A percentile compares a stretch with the other conserved stretches of the same genome.
Evolutionary conservation across 2,888 invertebrate species (phyloP).

Genomic region (Lottia scabra): DNA sequence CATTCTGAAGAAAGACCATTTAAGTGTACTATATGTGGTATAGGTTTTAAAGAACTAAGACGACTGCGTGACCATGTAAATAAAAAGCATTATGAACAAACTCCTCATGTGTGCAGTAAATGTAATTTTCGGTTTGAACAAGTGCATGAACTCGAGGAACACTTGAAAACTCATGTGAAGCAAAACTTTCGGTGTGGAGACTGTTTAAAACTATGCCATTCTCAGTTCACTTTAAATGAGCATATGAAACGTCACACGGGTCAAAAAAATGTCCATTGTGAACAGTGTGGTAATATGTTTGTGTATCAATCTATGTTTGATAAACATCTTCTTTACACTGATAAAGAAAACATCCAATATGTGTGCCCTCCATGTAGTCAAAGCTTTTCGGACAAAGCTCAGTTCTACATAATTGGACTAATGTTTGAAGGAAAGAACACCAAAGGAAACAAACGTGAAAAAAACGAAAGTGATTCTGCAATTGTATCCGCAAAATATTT

Average conservation of each 20-base stretch:
- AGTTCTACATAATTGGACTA: background rate
- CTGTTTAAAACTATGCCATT: background rate
- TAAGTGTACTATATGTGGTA: constrained; percentile 93
- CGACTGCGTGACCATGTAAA: background rate
- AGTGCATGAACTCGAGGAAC: background rate
- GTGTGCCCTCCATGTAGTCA: background rate
- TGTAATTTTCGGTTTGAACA: background rate
- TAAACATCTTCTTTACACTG: constrained; percentile 3
- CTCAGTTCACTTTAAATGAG: background rate
- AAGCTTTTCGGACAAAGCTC: background rate
- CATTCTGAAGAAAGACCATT: constrained; percentile 76
- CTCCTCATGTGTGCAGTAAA: background rate
- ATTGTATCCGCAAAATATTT: no score
- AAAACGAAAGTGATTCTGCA: no score
- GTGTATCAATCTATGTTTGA: background rate
- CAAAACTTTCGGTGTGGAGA: background rate
- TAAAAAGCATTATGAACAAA: background rate
- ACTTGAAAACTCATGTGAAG: background rate
- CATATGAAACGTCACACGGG: background rate
- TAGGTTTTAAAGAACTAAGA: constrained; percentile 80
- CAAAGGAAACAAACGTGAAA: no score
- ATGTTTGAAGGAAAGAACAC: background rate
- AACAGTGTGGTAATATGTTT: background rate
- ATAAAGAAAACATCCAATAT: constrained; percentile 3
- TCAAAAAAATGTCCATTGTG: background rate